phyloP scores from a whole-genome alignment of 1,140 invertebrate genomes.

The Solenopsis fugax region DNA sequence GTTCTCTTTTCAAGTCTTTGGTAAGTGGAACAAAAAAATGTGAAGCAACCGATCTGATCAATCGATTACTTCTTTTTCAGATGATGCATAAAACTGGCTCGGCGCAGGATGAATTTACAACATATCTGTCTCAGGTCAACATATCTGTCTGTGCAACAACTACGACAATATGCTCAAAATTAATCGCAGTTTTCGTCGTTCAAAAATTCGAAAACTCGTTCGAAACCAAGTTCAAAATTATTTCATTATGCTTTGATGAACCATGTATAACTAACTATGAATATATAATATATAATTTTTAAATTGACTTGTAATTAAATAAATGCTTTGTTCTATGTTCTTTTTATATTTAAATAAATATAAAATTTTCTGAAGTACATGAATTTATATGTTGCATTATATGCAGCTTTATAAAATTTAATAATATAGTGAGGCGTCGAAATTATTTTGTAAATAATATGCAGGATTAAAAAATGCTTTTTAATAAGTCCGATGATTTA shows the following conservation, averaged over 20 bases:
- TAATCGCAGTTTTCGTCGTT: not conserved
- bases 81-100: not conserved
- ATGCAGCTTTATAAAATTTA: not conserved
- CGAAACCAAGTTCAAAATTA: not conserved
- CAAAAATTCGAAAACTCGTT: too few relatives aligned
- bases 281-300: not conserved
- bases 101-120: not conserved
- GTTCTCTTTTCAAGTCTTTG: not conserved
- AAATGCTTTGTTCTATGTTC: not conserved
- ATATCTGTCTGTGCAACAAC: not conserved
- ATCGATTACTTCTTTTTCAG: slow-evolving; percentile 45
- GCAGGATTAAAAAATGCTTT: not conserved
- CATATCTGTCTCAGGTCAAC: not conserved
- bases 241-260: not conserved
- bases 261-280: not conserved
- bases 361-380: not conserved
- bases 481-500: not conserved
- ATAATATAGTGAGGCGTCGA: not conserved
- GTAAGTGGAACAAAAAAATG: not conserved
- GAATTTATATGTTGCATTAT: not conserved
- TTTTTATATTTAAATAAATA: not conserved
- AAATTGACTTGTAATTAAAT: not conserved
- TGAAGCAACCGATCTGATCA: not conserved
- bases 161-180: not conserved
- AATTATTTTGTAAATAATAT: slow-evolving; percentile 18